phyloP scores from a whole-genome alignment of 2,113 vertebrate genomes.

The Lycocorax pyrrhopterus region DNA sequence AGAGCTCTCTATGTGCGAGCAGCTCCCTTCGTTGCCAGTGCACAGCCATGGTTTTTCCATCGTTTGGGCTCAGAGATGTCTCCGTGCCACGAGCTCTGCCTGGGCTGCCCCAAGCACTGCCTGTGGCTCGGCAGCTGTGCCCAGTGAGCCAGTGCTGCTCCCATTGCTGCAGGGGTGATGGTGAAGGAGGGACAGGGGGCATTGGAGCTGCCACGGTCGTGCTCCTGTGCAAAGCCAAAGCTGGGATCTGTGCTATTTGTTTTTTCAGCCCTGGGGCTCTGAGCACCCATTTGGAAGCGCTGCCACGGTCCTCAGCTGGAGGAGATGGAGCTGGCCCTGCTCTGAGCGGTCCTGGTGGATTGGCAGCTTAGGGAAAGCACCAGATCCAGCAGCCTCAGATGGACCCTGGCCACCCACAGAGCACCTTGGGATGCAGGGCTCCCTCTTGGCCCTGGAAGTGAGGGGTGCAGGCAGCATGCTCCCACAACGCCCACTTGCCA shows the following conservation, averaged over 20 bases:
- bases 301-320: accelerated
- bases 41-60: not conserved
- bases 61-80: accelerated
- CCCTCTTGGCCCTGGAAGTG: not conserved
- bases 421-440: not conserved
- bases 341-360: not conserved
- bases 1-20: not conserved
- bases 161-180: accelerated
- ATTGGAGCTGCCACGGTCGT: accelerated
- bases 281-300: accelerated
- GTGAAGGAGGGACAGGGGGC: accelerated
- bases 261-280: not conserved
- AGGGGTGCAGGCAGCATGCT: not conserved
- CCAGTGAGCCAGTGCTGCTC: accelerated
- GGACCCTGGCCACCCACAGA: not conserved
- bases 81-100: accelerated
- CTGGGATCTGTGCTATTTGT: not conserved
- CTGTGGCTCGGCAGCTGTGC: not conserved
- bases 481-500: accelerated
- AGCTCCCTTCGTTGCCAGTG: not conserved
- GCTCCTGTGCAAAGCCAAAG: not conserved
- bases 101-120: not conserved
- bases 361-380: accelerated
- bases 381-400: not conserved
- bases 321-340: not conserved